Percentiles rank a stretch among this genome's conserved stretches.
These are phyloP conservation scores for Balaeniceps rex DNA, from an alignment of 2,113 vertebrate genomes.

Conservation along the genomic window DNA sequence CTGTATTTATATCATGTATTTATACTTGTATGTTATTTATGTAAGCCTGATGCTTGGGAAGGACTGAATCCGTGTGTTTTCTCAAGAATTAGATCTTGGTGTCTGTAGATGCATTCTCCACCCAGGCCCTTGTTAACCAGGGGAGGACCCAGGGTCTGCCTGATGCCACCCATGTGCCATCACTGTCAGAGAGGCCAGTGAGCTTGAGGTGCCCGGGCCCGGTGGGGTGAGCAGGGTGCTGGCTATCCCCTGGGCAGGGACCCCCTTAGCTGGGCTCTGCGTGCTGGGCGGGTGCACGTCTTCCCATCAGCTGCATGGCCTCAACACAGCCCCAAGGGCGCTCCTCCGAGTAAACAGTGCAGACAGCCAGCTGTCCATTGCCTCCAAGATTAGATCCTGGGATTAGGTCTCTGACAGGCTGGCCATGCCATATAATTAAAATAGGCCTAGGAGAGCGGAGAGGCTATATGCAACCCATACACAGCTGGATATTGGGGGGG, in stretches of 20 bases:
- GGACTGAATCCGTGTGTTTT: neutral
- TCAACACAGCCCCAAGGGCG: neutral
- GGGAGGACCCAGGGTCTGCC: neutral
- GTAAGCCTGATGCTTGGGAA: neutral
- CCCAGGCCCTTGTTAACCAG: neutral
- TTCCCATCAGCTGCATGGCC: neutral
- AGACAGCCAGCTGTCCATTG: neutral
- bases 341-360: neutral
- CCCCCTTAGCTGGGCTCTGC: neutral
- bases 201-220: neutral
- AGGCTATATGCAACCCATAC: neutral
- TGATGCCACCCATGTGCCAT: neutral
- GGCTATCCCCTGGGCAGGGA: neutral
- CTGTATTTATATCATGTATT: neutral
- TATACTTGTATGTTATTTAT: neutral
- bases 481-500: neutral
- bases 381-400: constrained; percentile 24
- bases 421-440: neutral
- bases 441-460: neutral
- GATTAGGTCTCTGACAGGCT: neutral
- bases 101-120: neutral
- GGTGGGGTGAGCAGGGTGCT: neutral
- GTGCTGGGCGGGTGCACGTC: no score
- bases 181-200: neutral
- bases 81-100: neutral